These are phyloP conservation scores for Tricholaema leucomelas DNA, from an alignment of 2,113 vertebrate species.

Conservation along the genomic window DNA sequence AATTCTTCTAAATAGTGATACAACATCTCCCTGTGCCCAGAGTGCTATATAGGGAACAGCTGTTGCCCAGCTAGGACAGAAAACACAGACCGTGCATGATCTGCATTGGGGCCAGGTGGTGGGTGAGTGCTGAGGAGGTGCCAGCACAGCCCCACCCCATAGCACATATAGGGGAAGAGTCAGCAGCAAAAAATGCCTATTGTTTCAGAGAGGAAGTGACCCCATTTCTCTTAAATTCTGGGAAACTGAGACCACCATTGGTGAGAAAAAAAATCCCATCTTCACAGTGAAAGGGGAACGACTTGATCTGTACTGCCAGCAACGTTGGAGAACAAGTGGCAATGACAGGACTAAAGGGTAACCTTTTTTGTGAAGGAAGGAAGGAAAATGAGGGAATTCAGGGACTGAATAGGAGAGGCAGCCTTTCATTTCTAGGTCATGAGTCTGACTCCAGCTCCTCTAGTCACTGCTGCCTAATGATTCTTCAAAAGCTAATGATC, in stretches of 20 bases:
- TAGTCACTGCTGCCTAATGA: neutral
- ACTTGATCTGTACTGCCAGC: constrained; percentile 3
- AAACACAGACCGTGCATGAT: neutral
- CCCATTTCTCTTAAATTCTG: constrained; percentile 53
- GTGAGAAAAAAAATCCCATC: neutral
- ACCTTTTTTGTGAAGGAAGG: neutral
- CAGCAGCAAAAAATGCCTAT: constrained; percentile 52
- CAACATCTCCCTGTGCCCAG: rapidly evolving
- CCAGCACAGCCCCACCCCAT: neutral
- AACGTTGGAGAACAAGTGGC: neutral
- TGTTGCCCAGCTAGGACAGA: neutral
- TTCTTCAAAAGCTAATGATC: neutral
- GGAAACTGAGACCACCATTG: constrained; percentile 37
- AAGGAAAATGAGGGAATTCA: constrained; percentile 16
- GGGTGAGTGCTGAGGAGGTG: neutral
- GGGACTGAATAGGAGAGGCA: neutral
- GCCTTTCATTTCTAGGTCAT: neutral
- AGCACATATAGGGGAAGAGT: neutral
- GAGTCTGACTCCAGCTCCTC: neutral
- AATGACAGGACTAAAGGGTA: neutral
- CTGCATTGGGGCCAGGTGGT: neutral
- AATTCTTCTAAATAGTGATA: neutral
- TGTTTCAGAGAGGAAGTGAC: constrained; percentile 74
- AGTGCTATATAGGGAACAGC: neutral
- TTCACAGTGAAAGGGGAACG: constrained; percentile 31